Evolutionary conservation across 2,797 vertebrate species (phyloP), one percentile per base, ranked within the genome.

Genomic region (Somateria mollissima): DNA sequence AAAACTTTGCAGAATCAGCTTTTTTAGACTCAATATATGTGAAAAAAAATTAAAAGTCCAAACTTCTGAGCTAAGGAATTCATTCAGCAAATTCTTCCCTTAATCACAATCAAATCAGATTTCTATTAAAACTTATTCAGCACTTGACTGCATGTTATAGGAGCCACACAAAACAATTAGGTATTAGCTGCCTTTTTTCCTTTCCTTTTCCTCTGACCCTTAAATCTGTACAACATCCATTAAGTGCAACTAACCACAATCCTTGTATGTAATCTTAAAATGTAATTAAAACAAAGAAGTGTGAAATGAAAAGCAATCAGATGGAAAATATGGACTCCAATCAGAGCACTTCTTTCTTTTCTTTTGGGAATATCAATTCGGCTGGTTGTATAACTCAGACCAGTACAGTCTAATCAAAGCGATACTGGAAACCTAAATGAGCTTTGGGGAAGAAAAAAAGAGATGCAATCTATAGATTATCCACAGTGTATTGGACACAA

Each of bases 281-380:
- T 5, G 4, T 96, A 96, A 97, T 97, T 97, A 96, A 96, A 97
- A 96, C 89, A 96, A 96, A 95, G 92, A 86, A 96, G 88, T 95
- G 94, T 97, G 97, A 97, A 97, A 97, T 96, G 92, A 96, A 97
- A 95, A 96, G 75, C 90, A 87, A 95, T 89, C 80, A 89, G 83
- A 95, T 65, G 95, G 88, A 97, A 97, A 96, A 90, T 56, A 90
- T 4, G 21, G 45, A 80, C 76, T 92, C 34, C 70, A 64, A 37
- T 92, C 69, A 77, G 66, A 83, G 19, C 28, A 61, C 15, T 78
- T 85, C 51, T 83, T 71, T 87, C 67, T 77, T 87, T 83, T 75
- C 47, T 39, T 94, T 66, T 47, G 70, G 61, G 92, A 96, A 93
- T 96, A 76, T 81, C 92, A 91, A 92, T 81, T 39, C 60, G 37